These are phyloP conservation scores for Atlantisia rogersi DNA, from an alignment of 2,113 vertebrate genomes.

Conservation along the genomic window DNA sequence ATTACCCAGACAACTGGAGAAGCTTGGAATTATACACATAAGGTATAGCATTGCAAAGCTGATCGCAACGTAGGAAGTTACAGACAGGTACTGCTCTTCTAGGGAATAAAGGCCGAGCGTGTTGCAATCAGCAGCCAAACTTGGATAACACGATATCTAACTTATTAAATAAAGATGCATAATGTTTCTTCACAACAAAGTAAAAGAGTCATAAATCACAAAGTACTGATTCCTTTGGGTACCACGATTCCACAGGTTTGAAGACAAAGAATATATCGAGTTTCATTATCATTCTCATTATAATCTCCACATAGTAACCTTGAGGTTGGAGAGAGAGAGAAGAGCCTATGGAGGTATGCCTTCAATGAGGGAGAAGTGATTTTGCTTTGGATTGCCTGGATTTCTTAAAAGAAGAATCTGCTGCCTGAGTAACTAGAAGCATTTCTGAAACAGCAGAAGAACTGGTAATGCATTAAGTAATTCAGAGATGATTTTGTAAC, in stretches of 20 bases:
- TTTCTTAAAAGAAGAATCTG: not conserved
- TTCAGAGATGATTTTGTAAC: not conserved
- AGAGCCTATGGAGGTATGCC: not conserved
- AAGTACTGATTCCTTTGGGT: constrained; percentile 42
- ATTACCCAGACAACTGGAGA: constrained; percentile 20
- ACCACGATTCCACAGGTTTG: constrained; percentile 22
- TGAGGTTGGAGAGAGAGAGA: not conserved
- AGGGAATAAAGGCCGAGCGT: constrained; percentile 1
- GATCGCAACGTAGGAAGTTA: constrained; percentile 25
- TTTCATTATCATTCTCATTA: constrained; percentile 50
- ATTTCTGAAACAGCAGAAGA: constrained; percentile 5
- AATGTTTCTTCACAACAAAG: constrained; percentile 54
- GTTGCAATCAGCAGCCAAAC: constrained; percentile 47
- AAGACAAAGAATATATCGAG: constrained; percentile 38
- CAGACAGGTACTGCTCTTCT: constrained; percentile 20
- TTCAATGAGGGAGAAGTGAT: not conserved
- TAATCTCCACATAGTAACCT: constrained; percentile 14
- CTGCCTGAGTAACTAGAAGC: not conserved
- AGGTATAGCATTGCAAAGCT: not conserved
- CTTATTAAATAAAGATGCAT: constrained; percentile 71
- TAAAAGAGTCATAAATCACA: constrained; percentile 63
- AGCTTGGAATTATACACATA: not conserved
- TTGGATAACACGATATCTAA: constrained; percentile 46
- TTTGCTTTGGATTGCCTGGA: not conserved
- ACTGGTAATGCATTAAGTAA: not conserved